These are phyloP conservation scores for Magallana gigas DNA, from an alignment of 1,140 invertebrate genomes.

Conservation along the genomic window DNA sequence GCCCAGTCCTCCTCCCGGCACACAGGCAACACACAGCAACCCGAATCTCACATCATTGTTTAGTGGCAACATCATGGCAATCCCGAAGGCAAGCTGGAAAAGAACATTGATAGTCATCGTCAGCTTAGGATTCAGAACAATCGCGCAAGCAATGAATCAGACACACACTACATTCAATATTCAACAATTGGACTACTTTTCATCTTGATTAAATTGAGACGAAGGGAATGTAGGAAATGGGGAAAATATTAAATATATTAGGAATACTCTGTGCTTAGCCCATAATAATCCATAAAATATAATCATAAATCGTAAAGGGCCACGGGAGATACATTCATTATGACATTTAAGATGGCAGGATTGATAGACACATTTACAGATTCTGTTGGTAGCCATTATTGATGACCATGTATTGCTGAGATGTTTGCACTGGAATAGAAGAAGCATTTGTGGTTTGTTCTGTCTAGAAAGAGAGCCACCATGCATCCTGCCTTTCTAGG, in stretches of 20 bases:
- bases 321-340: neutral
- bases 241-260: no score
- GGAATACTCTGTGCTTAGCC: neutral
- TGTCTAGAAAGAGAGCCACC: neutral
- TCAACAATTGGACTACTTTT: no score
- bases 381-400: neutral
- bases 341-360: neutral
- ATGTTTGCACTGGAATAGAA: neutral
- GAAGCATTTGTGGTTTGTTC: neutral
- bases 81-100: constrained; percentile 75
- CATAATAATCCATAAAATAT: neutral
- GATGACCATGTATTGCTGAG: neutral
- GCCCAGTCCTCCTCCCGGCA: constrained; percentile 76
- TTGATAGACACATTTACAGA: neutral
- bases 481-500: neutral
- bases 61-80: constrained; percentile 73
- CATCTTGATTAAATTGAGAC: no score
- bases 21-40: constrained; percentile 75
- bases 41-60: constrained; percentile 72
- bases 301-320: constrained; percentile 8
- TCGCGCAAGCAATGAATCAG: no score
- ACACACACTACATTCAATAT: no score
- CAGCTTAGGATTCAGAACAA: no score
- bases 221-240: no score
- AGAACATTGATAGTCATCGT: neutral